Percentiles rank a stretch among this genome's conserved stretches.
Conservation (phyloP, 2,888 invertebrate species). For the Acanthosoma haemorrhoidale region DNA sequence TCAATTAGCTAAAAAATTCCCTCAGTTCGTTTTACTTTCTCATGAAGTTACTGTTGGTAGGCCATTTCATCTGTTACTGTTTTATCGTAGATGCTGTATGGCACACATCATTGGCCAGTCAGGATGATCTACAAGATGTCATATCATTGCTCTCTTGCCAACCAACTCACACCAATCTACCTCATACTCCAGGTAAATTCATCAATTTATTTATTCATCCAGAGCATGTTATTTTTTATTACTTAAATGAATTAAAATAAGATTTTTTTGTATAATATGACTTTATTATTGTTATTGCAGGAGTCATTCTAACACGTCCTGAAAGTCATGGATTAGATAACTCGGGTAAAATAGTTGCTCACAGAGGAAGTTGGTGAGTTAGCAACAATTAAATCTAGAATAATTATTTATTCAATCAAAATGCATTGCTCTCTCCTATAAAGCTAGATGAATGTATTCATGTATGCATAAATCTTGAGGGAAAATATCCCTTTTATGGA, state of each 20-base stretch:
- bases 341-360: slow-evolving; percentile 21
- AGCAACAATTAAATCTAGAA: neutral
- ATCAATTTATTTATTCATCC: neutral
- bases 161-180: slow-evolving; percentile 45
- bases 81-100: slow-evolving; percentile 46
- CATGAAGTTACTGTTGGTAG: slow-evolving; percentile 8
- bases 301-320: slow-evolving; percentile 38
- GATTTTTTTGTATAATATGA: neutral
- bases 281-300: neutral
- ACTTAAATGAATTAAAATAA: neutral
- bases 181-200: slow-evolving; percentile 47
- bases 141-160: slow-evolving; percentile 59
- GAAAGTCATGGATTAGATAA: slow-evolving; percentile 33
- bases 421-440: too few relatives aligned
- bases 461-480: too few relatives aligned
- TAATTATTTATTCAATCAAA: neutral
- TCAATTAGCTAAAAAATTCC: too few relatives aligned
- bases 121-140: slow-evolving; percentile 61
- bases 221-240: neutral
- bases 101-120: slow-evolving; percentile 53
- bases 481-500: too few relatives aligned
- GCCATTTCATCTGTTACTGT: slow-evolving; percentile 19
- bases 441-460: too few relatives aligned
- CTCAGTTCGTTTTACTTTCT: neutral
- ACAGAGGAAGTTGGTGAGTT: slow-evolving; percentile 35